A percentile compares a stretch with the other conserved stretches of the same genome.
Conservation (phyloP, 2,797 vertebrate species). For the Macroramphosus scolopax region DNA sequence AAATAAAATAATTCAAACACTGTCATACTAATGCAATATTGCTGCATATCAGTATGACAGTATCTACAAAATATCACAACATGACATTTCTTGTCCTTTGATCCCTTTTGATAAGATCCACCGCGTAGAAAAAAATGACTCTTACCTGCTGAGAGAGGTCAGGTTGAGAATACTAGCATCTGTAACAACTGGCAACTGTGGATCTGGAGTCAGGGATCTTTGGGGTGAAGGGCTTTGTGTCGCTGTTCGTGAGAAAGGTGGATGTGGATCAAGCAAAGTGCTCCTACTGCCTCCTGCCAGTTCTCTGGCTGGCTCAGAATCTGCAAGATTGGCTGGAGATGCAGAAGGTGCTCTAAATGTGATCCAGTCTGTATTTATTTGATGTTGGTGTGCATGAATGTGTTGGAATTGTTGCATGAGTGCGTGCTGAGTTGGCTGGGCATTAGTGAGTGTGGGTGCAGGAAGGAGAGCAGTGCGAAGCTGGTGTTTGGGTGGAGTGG, state of each 20-base stretch:
- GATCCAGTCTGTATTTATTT: slow-evolving; percentile 87
- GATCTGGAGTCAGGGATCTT: slow-evolving; percentile 71
- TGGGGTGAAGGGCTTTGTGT: slow-evolving; percentile 69
- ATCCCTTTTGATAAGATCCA: slow-evolving; percentile 16
- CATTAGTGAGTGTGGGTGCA: slow-evolving; percentile 48
- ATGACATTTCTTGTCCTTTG: too few relatives aligned
- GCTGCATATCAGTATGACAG: too few relatives aligned
- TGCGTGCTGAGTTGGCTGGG: slow-evolving; percentile 58
- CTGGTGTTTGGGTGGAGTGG: slow-evolving; percentile 94
- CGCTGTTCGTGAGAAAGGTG: slow-evolving; percentile 82
- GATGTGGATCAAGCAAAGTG: slow-evolving; percentile 75
- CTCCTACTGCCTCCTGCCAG: slow-evolving; percentile 78
- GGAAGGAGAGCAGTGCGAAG: slow-evolving; percentile 82
- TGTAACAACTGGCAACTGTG: slow-evolving; percentile 75
- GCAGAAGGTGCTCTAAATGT: slow-evolving; percentile 75
- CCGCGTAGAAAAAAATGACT: slow-evolving; percentile 2
- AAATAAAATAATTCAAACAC: too few relatives aligned
- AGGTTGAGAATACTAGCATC: slow-evolving; percentile 78
- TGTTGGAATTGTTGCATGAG: slow-evolving; percentile 65
- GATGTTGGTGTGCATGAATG: slow-evolving; percentile 64
- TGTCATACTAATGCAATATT: not conserved
- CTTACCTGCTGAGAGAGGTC: slow-evolving; percentile 75
- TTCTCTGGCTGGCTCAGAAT: slow-evolving; percentile 82
- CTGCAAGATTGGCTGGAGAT: slow-evolving; percentile 80
- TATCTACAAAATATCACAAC: too few relatives aligned